Evolutionary conservation across 2,888 invertebrate species (phyloP), one percentile per base, ranked within the genome.

Genomic region (Philaethria dido): DNA sequence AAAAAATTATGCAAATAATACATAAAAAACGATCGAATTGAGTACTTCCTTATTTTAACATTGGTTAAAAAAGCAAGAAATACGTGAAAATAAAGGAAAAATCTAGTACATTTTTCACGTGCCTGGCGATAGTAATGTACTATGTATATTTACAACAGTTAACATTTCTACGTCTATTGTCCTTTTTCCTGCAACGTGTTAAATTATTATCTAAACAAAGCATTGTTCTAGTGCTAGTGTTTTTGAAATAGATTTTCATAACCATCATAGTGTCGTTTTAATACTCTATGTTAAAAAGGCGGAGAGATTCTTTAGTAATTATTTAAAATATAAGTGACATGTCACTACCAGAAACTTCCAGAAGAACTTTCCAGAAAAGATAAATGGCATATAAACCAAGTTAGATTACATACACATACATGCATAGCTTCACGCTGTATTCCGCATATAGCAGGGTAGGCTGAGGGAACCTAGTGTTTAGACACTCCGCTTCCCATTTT

Each of bases 121-220:
- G 11, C 22, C 57, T 57, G 25, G 8, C n/a, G 20, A 57, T n/a
- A 39, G 9, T 14, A 39, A 55, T 20, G 52, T 14, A n/a, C 61
- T 48, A 36, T 8, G 8, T 36, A 61, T 54, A 61, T 54, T 33
- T 57, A 33, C 44, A 33, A 45, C 18, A 25, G 45, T 45, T 44
- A 42, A 45, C 60, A 29, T 45, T 14, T 14, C 45, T 60, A 16
- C 6, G 29, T 61, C 63, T 71, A 74, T 73, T 71, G 55, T 66
- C 72, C 71, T 75, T 76, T 75, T 76, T 75, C 75, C 75, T 59
- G 65, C 67, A 52, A 70, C 69, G 70, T 72, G 71, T 70, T 72
- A 70, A 60, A 69, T 69, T 73, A 74, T 71, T 74, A 75, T 75
- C 73, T 62, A 75, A 75, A 77, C 75, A 75, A 63, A 69, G 69